Percentiles rank a stretch among this genome's conserved stretches.
Evolutionary conservation across 2,888 invertebrate species (phyloP).

Genomic region (Auanema freiburgensis): DNA sequence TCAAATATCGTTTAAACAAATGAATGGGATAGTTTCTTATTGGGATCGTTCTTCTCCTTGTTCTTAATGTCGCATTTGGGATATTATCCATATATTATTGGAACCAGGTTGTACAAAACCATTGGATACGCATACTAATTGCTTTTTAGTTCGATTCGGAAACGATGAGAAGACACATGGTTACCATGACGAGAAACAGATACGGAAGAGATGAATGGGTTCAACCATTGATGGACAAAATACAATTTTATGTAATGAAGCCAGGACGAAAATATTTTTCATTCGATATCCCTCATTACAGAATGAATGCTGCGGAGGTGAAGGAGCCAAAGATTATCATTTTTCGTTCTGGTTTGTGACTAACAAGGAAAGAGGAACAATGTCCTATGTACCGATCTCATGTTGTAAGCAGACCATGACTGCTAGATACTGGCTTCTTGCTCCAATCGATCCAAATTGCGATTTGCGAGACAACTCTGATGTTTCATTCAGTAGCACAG

Average conservation of each 20-base stretch:
- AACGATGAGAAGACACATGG: slow-evolving; percentile 51
- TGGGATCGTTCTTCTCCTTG: too few relatives aligned
- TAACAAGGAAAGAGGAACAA: slow-evolving; percentile 56
- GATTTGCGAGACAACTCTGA: too few relatives aligned
- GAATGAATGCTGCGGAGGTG: slow-evolving; percentile 61
- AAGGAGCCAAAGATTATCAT: slow-evolving; percentile 53
- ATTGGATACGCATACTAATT: too few relatives aligned
- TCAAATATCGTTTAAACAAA: too few relatives aligned
- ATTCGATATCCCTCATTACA: slow-evolving; percentile 32
- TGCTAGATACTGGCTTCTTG: slow-evolving; percentile 56
- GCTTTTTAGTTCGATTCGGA: slow-evolving; percentile 48
- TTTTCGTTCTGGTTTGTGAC: slow-evolving; percentile 63
- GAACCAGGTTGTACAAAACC: too few relatives aligned
- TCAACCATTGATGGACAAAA: slow-evolving; percentile 60
- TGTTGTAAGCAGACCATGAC: slow-evolving; percentile 58
- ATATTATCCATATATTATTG: too few relatives aligned
- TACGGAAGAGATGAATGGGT: slow-evolving; percentile 63
- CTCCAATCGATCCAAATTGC: slow-evolving; percentile 60
- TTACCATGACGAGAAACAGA: slow-evolving; percentile 54
- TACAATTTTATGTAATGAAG: slow-evolving; percentile 63
- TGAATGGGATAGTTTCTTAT: too few relatives aligned
- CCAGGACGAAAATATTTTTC: background rate
- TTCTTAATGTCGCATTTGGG: too few relatives aligned
- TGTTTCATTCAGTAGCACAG: too few relatives aligned
- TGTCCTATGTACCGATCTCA: slow-evolving; percentile 55